Base-by-base conservation (phyloP, 2,797 vertebrate genomes). In the Aselliscus stoliczkanus region DNA sequence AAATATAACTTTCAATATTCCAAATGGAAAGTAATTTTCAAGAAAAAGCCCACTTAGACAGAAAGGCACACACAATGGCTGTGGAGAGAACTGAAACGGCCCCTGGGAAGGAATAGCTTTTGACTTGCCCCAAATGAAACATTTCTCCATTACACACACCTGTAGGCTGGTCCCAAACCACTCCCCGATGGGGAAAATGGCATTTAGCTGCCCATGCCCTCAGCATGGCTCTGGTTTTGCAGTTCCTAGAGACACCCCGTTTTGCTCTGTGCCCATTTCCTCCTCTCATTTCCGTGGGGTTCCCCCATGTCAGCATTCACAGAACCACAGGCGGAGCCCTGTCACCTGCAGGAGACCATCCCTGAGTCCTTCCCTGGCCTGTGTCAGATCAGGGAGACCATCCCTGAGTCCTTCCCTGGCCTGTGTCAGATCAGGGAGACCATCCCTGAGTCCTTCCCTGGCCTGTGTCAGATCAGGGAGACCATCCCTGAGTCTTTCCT, bases 81-180 rank as follows among this genome's bases (percentile, higher is more conserved):
- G 6, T 0, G 2, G 9, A 6, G 14, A 37, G 39, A 34, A 5
- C 0, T 1, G 29, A 2, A 10, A 4, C 0, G 11, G 9, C 15
- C 14, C 47, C 14, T 50, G 0, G 25, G 44, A 1, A 56, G 13
- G 39, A 18, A 6, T 1, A 1, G 34, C 20, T 58, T 42, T 72
- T 4, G 9, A 65, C 37, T 31, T 21, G 23, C 58, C 52, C 34
- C 6, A 29, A 8, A 29, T 2, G 34, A 80, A 15, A 34, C 0
- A 2, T 10, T 23, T 69, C 27, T 76, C 6, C 0, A 0, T 52
- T 34, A 2, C 9, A 18, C 21, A 3, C 7, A 18, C 21, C 17
- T 7, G 12, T 21, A 12, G 1, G 1, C 58, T 11, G 9, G n/a
- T n/a, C 34, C 27, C 0, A 4, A 1, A 0, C 4, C 3, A 2